Conservation (phyloP, 2,797 vertebrate species). For the Megalops cyprinoides region DNA sequence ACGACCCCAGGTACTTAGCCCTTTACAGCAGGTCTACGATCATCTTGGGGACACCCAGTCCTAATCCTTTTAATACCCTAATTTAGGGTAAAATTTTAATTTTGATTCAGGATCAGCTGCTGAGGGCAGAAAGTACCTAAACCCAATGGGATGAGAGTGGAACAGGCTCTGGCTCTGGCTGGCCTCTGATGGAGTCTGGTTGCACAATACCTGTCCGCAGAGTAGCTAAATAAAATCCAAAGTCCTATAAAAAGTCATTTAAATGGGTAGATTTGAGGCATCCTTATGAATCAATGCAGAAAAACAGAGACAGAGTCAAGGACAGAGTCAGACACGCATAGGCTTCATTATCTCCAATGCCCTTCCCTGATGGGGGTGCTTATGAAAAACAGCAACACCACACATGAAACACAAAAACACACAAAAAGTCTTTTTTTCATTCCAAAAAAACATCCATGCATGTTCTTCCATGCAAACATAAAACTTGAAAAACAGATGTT, state of each 20-base stretch:
- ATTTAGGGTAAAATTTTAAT: too few species aligned
- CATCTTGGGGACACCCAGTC: too few species aligned
- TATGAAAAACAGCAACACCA: not conserved
- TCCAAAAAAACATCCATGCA: constrained; percentile 22
- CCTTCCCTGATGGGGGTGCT: not conserved
- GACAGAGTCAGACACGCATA: not conserved
- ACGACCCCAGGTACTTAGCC: too few species aligned
- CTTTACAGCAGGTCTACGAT: too few species aligned
- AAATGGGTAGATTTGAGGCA: not conserved
- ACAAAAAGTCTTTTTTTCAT: too few species aligned
- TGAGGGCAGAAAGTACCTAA: too few species aligned
- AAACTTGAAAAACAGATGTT: not conserved
- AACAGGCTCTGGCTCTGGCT: not conserved
- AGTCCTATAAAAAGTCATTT: not conserved
- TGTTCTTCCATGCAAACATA: constrained; percentile 28
- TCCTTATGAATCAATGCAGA: not conserved
- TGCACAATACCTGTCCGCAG: not conserved
- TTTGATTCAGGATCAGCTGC: too few species aligned
- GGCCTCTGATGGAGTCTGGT: not conserved
- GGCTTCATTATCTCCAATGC: not conserved
- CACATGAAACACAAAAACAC: constrained; percentile 38
- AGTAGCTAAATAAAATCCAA: not conserved
- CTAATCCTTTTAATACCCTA: too few species aligned
- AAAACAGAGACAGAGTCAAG: not conserved
- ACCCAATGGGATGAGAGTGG: not conserved